Evolutionary conservation across 2,888 invertebrate genomes (phyloP).

Genomic region (Peribatodes rhomboidaria): DNA sequence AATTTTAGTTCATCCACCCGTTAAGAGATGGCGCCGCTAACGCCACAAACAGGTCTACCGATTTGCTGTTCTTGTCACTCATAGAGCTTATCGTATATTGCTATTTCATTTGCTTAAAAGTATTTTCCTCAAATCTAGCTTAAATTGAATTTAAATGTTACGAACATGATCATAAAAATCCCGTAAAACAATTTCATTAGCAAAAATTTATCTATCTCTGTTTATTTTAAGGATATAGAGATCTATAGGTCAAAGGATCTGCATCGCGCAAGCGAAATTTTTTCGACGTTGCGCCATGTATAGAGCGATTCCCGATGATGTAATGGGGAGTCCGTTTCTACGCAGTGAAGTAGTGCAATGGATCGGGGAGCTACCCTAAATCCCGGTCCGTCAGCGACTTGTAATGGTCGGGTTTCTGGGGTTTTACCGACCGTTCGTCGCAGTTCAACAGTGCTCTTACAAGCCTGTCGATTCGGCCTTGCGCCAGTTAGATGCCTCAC

Average conservation of each 20-base stretch:
- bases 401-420: conserved; percentile 45
- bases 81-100: conserved; percentile 3
- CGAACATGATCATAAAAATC: background rate
- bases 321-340: conserved; percentile 70
- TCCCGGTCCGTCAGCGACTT: conserved; percentile 47
- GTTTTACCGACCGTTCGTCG: conserved; percentile 36
- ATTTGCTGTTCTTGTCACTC: conserved; percentile 42
- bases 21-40: conserved; percentile 52
- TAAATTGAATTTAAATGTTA: background rate
- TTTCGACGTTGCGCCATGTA: conserved; percentile 15
- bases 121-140: background rate
- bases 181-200: background rate
- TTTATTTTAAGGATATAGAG: background rate
- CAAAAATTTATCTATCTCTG: background rate
- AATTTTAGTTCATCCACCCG: conserved; percentile 32
- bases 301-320: background rate
- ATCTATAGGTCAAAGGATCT: conserved; percentile 44
- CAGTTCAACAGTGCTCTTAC: conserved; percentile 16
- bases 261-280: conserved; percentile 57
- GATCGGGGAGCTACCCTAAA: conserved; percentile 61
- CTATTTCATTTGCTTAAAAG: conserved; percentile 15
- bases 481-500: conserved; percentile 18
- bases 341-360: conserved; percentile 64
- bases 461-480: conserved; percentile 24
- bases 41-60: background rate